These are phyloP conservation scores for Echeneis naucrates DNA, from an alignment of 2,797 vertebrate genomes.

Conservation along the genomic window DNA sequence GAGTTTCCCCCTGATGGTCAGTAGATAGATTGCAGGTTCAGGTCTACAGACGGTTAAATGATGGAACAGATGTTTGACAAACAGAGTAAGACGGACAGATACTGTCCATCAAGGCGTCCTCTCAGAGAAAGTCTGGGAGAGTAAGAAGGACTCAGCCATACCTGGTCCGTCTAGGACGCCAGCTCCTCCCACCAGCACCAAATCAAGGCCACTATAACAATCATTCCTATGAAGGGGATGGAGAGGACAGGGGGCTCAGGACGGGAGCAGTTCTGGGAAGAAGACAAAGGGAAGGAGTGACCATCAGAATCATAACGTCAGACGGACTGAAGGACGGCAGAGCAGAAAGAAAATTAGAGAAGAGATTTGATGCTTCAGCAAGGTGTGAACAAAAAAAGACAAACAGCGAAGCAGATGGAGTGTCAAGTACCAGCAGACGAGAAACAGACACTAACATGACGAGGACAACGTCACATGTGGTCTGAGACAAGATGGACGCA, in stretches of 20 bases:
- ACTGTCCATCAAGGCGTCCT: background rate
- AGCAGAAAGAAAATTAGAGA: constrained; percentile 20
- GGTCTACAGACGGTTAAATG: too few relatives aligned
- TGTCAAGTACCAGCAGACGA: constrained; percentile 65
- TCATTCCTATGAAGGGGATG: constrained; percentile 91
- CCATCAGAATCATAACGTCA: constrained; percentile 58
- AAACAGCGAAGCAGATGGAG: constrained; percentile 33
- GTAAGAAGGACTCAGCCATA: constrained; percentile 85
- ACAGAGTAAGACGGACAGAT: background rate
- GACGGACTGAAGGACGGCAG: constrained; percentile 29
- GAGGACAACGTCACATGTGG: constrained; percentile 58
- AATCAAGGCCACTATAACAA: constrained; percentile 92
- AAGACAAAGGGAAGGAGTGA: constrained; percentile 73
- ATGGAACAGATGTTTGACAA: too few relatives aligned
- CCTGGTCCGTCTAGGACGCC: constrained; percentile 90
- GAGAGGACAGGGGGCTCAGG: constrained; percentile 88
- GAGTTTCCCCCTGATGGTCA: too few relatives aligned
- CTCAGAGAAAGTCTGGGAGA: constrained; percentile 33
- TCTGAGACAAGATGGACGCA: constrained; percentile 67
- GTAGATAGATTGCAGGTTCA: too few relatives aligned
- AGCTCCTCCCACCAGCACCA: constrained; percentile 97
- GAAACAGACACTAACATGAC: constrained; percentile 43
- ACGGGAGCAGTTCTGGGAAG: constrained; percentile 86
- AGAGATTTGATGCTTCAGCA: background rate
- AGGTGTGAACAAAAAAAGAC: constrained; percentile 31